Percentiles rank a stretch among this genome's conserved stretches.
These are phyloP conservation scores for Dorcus hopei DNA, from an alignment of 2,888 invertebrate species.

Conservation along the genomic window DNA sequence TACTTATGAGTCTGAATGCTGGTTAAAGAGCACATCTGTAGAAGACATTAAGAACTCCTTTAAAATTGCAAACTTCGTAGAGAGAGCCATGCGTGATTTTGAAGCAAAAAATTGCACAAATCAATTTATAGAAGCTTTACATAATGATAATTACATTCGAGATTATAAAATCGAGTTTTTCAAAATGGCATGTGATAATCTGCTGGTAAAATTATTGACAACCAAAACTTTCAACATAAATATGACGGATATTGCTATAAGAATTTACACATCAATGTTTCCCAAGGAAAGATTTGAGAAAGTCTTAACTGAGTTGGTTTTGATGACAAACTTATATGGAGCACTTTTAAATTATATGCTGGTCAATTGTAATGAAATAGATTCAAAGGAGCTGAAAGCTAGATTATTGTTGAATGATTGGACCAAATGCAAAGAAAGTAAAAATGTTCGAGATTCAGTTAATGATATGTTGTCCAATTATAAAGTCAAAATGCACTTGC, in stretches of 20 bases:
- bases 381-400: constrained; percentile 14
- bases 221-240: constrained; percentile 36
- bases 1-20: constrained; percentile 52
- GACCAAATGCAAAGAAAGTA: constrained; percentile 3
- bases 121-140: constrained; percentile 51
- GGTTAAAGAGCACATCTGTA: constrained; percentile 49
- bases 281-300: constrained; percentile 47
- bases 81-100: constrained; percentile 53
- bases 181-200: constrained; percentile 48
- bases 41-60: constrained; percentile 56
- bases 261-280: constrained; percentile 47
- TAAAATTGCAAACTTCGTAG: constrained; percentile 54
- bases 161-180: constrained; percentile 39
- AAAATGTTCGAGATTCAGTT: constrained; percentile 26
- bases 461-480: constrained; percentile 40
- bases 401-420: constrained; percentile 11
- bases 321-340: constrained; percentile 35
- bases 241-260: constrained; percentile 48
- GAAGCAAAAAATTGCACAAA: constrained; percentile 48
- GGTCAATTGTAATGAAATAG: constrained; percentile 15
- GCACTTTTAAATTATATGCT: constrained; percentile 31
- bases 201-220: constrained; percentile 49
- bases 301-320: constrained; percentile 40
- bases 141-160: constrained; percentile 36
- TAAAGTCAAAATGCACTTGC: constrained; percentile 42